Base-by-base conservation (phyloP, 1,140 invertebrate genomes). In the Heliconius congener region DNA sequence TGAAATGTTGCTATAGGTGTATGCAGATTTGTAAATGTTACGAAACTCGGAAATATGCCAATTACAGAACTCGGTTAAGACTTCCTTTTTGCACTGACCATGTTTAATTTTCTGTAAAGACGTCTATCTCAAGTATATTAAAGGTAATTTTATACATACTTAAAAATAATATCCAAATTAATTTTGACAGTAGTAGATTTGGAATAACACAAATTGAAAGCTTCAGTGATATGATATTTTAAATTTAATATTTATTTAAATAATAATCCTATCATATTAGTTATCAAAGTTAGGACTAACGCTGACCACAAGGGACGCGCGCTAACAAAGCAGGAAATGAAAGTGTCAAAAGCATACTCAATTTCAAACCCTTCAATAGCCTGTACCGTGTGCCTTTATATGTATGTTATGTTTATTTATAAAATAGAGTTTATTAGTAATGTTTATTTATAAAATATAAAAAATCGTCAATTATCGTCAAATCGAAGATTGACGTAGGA, bases 301-400 rank as follows among this genome's bases (percentile, higher is more conserved):
- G 23, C 19, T 81, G 76, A 81, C 80, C 82, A 77, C 79, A 81
- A 77, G 73, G 76, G 74, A 60, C 71, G 30, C 50, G 55, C 72
- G 74, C 71, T 79, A 78, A 76, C 78, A 82, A 83, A 77, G 78
- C 83, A 85, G 90, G 88, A 92, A 91, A 92, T 92, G 84, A 87
- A 87, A 88, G 85, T 86, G 90, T 92, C 90, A 91, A 86, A 85
- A 66, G 83, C 90, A 90, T 78, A 79, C 79, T 83, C 82, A 73
- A 79, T 79, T 79, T 76, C 57, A 76, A 76, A 77, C 77, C 76
- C 72, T 72, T 81, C 30, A 74, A 73, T 80, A 42, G 71, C 2
- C 37, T 52, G 50, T 52, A 18, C 18, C 5, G 18, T 52, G 2
- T 23, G 16, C 8, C 18, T n/a, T 8, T 19, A 16, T 72, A 23